A percentile compares a stretch with the other conserved stretches of the same genome.
Conservation (phyloP, 2,888 invertebrate species). For the Auanema sp. region DNA sequence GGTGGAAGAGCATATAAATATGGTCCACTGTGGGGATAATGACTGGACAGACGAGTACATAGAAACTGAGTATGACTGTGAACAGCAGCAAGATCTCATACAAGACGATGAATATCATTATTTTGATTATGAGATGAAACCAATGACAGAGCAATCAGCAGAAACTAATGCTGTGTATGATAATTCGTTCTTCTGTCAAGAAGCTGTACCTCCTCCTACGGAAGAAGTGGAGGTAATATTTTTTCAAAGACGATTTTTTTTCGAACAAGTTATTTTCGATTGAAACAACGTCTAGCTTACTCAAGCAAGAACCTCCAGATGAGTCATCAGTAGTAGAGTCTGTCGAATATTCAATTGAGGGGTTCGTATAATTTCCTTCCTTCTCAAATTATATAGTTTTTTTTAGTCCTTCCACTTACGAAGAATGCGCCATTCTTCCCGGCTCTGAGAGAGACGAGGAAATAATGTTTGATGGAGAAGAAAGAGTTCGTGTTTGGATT, state of each 20-base stretch:
- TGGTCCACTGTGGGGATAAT: constrained; percentile 19
- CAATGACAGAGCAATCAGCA: too few relatives aligned
- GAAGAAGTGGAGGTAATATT: constrained; percentile 14
- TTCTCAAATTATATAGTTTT: not conserved
- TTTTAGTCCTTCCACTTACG: not conserved
- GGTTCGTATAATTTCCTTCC: not conserved
- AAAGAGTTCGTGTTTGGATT: constrained; percentile 23
- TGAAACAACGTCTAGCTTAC: constrained; percentile 6
- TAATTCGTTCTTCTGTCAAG: constrained; percentile 2
- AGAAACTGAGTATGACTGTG: not conserved
- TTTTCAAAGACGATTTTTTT: not conserved
- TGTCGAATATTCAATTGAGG: constrained; percentile 4
- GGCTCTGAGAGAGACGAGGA: constrained; percentile 9
- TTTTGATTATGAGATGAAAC: constrained; percentile 1
- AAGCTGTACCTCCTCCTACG: not conserved
- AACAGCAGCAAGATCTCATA: too few relatives aligned
- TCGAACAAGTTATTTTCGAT: not conserved
- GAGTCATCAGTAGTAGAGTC: not conserved
- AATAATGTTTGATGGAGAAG: constrained; percentile 20
- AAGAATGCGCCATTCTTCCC: too few relatives aligned
- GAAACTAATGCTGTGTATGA: not conserved
- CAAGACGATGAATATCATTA: not conserved
- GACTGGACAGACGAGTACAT: constrained; percentile 14
- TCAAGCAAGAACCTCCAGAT: constrained; percentile 5
- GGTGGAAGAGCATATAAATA: constrained; percentile 28